These are phyloP conservation scores for Hucho hucho DNA, from an alignment of 2,113 vertebrate genomes.

Conservation along the genomic window DNA sequence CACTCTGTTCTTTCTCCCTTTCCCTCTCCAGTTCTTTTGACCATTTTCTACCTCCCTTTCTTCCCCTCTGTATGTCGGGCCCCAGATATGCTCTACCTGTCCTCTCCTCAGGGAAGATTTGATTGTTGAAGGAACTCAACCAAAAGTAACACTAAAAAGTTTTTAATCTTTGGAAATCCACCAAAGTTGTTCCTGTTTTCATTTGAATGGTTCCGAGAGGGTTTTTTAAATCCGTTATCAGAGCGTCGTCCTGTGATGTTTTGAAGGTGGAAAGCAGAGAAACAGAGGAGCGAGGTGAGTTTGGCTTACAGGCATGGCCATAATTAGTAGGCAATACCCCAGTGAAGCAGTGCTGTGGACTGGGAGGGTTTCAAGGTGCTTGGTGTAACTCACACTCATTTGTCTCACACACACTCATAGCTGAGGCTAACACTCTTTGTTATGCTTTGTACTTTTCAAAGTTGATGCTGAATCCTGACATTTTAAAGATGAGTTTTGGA, in stretches of 20 bases:
- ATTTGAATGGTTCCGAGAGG: slow-evolving; percentile 11
- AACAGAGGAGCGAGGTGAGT: slow-evolving; percentile 4
- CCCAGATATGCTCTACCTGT: slow-evolving; percentile 40
- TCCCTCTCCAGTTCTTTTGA: neutral
- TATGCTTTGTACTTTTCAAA: too few relatives aligned
- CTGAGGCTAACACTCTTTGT: too few relatives aligned
- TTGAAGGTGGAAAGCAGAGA: slow-evolving; percentile 14
- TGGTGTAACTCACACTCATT: neutral
- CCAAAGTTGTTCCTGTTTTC: neutral
- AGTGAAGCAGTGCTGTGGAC: slow-evolving; percentile 20
- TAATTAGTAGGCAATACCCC: slow-evolving; percentile 39
- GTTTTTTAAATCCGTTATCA: slow-evolving; percentile 48
- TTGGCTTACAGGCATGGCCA: neutral
- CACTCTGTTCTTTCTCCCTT: neutral
- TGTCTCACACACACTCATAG: too few relatives aligned
- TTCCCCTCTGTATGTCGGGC: slow-evolving; percentile 7
- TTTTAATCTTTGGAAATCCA: slow-evolving; percentile 55
- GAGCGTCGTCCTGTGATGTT: neutral
- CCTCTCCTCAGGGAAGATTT: slow-evolving; percentile 49
- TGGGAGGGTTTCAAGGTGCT: slow-evolving; percentile 59
- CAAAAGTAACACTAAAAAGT: slow-evolving; percentile 62
- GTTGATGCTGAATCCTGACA: too few relatives aligned
- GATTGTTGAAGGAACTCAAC: slow-evolving; percentile 51
- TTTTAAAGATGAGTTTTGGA: too few relatives aligned
- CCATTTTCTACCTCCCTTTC: neutral